phyloP scores from a whole-genome alignment of 2,888 invertebrate genomes.

The Zygogramma bicolorata region DNA sequence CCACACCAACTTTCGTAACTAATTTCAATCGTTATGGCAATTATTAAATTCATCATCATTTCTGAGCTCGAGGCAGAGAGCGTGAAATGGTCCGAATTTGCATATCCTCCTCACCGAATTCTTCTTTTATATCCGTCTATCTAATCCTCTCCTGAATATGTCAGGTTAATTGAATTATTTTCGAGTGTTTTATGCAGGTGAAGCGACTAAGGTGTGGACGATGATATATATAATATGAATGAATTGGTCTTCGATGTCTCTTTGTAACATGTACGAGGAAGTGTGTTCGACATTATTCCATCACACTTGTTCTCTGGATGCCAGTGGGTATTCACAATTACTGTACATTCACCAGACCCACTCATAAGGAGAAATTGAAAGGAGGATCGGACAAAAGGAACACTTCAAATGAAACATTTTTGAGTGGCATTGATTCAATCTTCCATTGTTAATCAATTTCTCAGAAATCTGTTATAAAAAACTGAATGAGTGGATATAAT shows the following conservation, averaged over 20 bases:
- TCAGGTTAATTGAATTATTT: constrained; percentile 22
- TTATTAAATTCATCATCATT: neutral
- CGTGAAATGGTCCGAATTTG: neutral
- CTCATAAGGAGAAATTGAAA: too few relatives aligned
- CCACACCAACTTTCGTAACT: neutral
- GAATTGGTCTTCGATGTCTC: neutral
- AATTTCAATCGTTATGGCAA: neutral
- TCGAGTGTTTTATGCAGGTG: neutral
- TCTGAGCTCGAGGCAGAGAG: neutral
- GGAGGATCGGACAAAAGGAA: too few relatives aligned
- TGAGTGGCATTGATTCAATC: too few relatives aligned
- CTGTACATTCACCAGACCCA: too few relatives aligned
- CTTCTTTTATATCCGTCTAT: neutral
- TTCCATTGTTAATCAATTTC: too few relatives aligned
- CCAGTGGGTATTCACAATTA: too few relatives aligned
- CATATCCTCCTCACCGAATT: neutral
- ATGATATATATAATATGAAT: constrained; percentile 11
- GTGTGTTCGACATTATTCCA: too few relatives aligned
- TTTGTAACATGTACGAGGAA: too few relatives aligned
- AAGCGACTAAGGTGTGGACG: neutral
- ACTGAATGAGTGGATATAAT: too few relatives aligned
- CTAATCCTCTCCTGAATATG: constrained; percentile 9
- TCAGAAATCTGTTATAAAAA: too few relatives aligned
- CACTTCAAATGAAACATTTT: too few relatives aligned
- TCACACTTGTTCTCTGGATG: too few relatives aligned